These are phyloP conservation scores for Drosophila oshimai DNA, from an alignment of 1,140 invertebrate genomes.

Conservation along the genomic window DNA sequence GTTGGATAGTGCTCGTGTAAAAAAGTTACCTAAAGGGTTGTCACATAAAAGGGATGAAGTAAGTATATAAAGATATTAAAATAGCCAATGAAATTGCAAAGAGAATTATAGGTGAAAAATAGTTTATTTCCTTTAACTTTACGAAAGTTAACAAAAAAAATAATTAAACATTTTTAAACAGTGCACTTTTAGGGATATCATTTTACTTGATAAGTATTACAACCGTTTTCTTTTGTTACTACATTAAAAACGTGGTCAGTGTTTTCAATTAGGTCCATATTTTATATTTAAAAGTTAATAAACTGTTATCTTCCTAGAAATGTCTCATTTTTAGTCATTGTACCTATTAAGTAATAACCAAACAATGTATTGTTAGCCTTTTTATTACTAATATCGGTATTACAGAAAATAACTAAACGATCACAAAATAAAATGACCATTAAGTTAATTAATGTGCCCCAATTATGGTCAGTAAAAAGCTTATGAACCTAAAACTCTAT, in stretches of 20 bases:
- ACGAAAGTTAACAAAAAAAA: no score
- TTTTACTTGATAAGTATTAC: no score
- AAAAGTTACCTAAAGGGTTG: constrained; percentile 38
- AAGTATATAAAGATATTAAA: background rate
- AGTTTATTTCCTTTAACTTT: no score
- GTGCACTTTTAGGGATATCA: no score
- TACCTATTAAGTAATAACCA: constrained; percentile 42
- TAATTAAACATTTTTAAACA: no score
- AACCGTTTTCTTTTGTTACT: no score
- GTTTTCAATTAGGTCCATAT: no score
- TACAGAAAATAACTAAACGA: constrained; percentile 28
- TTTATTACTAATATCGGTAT: background rate
- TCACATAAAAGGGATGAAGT: background rate
- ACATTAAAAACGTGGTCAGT: no score
- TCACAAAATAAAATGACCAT: constrained; percentile 72
- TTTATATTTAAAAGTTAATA: no score
- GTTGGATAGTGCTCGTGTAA: constrained; percentile 16
- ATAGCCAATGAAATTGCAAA: constrained; percentile 43
- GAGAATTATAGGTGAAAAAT: no score
- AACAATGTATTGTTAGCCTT: background rate
- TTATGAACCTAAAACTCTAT: constrained; percentile 55
- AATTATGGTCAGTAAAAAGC: constrained; percentile 72
- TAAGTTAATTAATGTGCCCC: constrained; percentile 73
- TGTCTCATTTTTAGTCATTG: no score
- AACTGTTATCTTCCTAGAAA: no score